phyloP scores from a whole-genome alignment of 2,888 invertebrate genomes.

The Pammene fasciana region DNA sequence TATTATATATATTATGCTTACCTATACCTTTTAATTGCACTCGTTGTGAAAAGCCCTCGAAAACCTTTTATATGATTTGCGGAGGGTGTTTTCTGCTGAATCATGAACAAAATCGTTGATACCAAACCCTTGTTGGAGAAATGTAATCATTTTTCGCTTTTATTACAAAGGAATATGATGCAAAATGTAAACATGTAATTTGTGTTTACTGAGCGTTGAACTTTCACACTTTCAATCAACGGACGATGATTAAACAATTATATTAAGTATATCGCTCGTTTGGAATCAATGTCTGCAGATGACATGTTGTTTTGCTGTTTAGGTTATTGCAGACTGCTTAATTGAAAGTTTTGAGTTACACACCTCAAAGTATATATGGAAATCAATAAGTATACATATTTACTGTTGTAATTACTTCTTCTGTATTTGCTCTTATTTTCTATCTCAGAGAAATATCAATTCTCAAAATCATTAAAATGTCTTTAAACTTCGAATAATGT shows the following conservation, averaged over 20 bases:
- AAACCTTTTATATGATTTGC: constrained; percentile 34
- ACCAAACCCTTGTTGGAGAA: constrained; percentile 28
- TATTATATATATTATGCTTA: constrained; percentile 19
- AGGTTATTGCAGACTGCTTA: too few species aligned
- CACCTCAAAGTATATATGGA: too few species aligned
- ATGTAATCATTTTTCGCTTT: not conserved
- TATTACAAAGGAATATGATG: not conserved
- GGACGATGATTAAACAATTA: constrained; percentile 32
- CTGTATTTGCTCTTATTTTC: too few species aligned
- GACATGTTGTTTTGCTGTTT: constrained; percentile 10
- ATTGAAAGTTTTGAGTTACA: too few species aligned
- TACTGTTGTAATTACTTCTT: too few species aligned
- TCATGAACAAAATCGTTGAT: constrained; percentile 56
- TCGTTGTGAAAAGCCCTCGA: constrained; percentile 33
- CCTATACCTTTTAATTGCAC: constrained; percentile 27
- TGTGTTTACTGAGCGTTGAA: constrained; percentile 18
- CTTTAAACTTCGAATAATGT: too few species aligned
- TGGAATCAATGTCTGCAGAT: constrained; percentile 34
- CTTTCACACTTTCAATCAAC: constrained; percentile 40
- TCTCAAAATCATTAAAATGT: too few species aligned
- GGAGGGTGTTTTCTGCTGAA: constrained; percentile 52
- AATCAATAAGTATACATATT: too few species aligned
- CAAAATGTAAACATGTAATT: not conserved
- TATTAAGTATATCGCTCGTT: constrained; percentile 27
- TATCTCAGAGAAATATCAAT: too few species aligned